Evolutionary conservation across 2,113 vertebrate genomes (phyloP).

Genomic region (Tragelaphus scriptus): DNA sequence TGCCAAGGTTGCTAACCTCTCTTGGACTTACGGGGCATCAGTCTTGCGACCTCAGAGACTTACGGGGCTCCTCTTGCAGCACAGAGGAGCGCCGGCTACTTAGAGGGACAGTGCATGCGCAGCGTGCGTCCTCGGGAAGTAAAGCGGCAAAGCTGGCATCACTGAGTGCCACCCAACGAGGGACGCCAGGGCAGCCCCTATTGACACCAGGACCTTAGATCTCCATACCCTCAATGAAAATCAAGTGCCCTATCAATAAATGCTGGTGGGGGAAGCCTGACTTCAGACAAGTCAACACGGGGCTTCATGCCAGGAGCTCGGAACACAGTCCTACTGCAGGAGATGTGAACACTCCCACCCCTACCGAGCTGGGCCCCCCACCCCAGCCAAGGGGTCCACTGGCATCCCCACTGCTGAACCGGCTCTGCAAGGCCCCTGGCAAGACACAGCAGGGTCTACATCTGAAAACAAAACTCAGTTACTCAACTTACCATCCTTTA

Average conservation of each 20-base stretch:
- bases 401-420: not conserved
- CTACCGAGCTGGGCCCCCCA: rapidly evolving
- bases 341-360: not conserved
- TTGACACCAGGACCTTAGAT: too few relatives aligned
- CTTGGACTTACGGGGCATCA: not conserved
- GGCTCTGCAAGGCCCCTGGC: too few relatives aligned
- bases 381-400: not conserved
- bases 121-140: rapidly evolving
- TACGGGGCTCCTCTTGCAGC: too few relatives aligned
- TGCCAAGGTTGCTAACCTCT: not conserved
- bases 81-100: rapidly evolving
- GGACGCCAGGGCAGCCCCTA: not conserved
- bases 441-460: not conserved
- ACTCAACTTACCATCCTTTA: not conserved
- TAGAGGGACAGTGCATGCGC: rapidly evolving
- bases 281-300: too few relatives aligned
- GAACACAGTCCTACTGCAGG: not conserved
- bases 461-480: not conserved
- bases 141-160: not conserved
- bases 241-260: rapidly evolving
- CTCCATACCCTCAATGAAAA: not conserved
- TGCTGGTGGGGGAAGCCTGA: too few relatives aligned
- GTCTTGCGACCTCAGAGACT: not conserved
- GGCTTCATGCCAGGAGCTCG: not conserved
- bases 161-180: not conserved